These are phyloP conservation scores for Sebastes iracundus DNA, from an alignment of 2,797 vertebrate species.

Conservation along the genomic window DNA sequence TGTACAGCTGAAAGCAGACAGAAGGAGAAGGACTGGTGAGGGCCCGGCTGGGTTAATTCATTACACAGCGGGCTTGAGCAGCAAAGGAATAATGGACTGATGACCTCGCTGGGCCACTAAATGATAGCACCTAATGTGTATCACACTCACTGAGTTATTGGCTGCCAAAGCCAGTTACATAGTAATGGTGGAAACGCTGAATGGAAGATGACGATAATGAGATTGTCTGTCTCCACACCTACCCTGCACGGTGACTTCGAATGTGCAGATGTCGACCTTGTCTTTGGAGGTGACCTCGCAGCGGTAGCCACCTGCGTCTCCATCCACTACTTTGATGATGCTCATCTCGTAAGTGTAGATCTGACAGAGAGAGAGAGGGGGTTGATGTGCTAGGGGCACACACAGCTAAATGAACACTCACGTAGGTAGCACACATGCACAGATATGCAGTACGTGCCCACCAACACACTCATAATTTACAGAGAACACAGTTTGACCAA, in stretches of 20 bases:
- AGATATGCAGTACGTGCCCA: background rate
- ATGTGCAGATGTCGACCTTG: constrained; percentile 88
- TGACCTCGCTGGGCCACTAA: constrained; percentile 63
- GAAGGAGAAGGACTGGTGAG: constrained; percentile 39
- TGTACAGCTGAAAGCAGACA: constrained; percentile 76
- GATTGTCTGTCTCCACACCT: constrained; percentile 57
- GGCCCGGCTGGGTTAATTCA: constrained; percentile 55
- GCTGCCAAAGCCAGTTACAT: constrained; percentile 72
- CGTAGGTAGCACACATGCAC: background rate
- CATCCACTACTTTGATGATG: constrained; percentile 86
- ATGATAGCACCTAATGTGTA: constrained; percentile 69
- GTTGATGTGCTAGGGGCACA: constrained; percentile 14
- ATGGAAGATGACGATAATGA: constrained; percentile 75
- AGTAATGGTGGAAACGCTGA: constrained; percentile 28
- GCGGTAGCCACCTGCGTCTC: constrained; percentile 89
- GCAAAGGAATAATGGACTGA: constrained; percentile 60
- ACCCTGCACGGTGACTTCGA: constrained; percentile 90
- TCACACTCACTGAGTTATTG: constrained; percentile 67
- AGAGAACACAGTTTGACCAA: background rate
- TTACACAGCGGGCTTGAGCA: constrained; percentile 36
- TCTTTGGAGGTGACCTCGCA: constrained; percentile 92
- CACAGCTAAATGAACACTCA: background rate
- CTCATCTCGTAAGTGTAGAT: constrained; percentile 89
- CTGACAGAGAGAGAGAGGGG: constrained; percentile 66
- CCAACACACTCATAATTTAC: background rate